A percentile compares a stretch with the other conserved stretches of the same genome.
phyloP scores from a whole-genome alignment of 64 coral and sea anemone species.

The Dendrophyllia cribrosa region DNA sequence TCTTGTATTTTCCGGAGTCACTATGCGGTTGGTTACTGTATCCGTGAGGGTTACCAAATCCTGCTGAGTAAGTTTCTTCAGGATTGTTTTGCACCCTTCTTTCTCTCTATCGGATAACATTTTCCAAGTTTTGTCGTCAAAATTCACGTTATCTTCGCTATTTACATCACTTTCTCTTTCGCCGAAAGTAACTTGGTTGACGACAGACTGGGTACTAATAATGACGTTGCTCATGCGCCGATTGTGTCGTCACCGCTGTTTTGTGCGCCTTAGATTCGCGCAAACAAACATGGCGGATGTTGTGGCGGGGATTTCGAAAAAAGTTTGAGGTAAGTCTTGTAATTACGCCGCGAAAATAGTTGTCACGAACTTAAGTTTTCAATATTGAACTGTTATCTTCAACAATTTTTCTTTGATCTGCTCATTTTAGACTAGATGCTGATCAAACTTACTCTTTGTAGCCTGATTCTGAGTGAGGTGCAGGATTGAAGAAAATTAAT shows the following conservation, averaged over 20 bases:
- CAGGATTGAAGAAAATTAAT: too few species aligned
- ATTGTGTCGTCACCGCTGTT: background rate
- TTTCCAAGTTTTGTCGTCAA: background rate
- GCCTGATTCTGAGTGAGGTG: too few species aligned
- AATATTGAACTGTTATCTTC: too few species aligned
- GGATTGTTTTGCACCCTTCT: slow-evolving; percentile 56
- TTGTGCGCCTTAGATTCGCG: background rate
- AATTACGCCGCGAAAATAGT: too few species aligned
- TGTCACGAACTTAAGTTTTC: too few species aligned
- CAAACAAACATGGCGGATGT: slow-evolving; percentile 15
- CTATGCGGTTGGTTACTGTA: slow-evolving; percentile 83
- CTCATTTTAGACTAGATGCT: too few species aligned
- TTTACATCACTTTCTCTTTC: background rate
- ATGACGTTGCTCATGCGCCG: background rate
- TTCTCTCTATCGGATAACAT: slow-evolving; percentile 92
- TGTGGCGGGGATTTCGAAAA: slow-evolving; percentile 27
- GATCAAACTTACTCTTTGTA: too few species aligned
- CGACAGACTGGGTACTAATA: too few species aligned
- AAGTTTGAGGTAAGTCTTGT: background rate
- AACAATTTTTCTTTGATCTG: too few species aligned
- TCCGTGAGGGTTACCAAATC: slow-evolving; percentile 88
- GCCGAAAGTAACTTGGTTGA: background rate
- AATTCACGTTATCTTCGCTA: background rate
- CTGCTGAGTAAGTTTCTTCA: slow-evolving; percentile 63
- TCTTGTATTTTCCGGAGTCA: slow-evolving; percentile 75